Conservation (phyloP, 1,140 invertebrate genomes). For the Scaptomyza pallida region DNA sequence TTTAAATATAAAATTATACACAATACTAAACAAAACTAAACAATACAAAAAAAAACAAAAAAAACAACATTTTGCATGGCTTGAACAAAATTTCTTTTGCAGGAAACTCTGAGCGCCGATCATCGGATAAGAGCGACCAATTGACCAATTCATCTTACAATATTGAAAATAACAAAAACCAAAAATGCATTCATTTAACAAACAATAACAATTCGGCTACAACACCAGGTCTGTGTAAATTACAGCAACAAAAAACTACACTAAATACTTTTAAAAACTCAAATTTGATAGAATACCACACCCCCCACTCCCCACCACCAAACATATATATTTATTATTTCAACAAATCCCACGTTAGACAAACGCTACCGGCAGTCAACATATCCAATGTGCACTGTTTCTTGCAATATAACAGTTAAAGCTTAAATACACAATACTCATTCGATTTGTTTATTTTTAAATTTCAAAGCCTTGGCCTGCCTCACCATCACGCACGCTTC, state of each 20-base stretch:
- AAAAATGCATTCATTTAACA: slow-evolving; percentile 84
- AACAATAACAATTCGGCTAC: slow-evolving; percentile 84
- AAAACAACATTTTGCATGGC: slow-evolving; percentile 78
- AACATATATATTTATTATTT: neutral
- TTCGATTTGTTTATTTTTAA: slow-evolving; percentile 15
- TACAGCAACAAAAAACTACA: slow-evolving; percentile 58
- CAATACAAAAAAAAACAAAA: slow-evolving; percentile 31
- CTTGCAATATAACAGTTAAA: slow-evolving; percentile 1
- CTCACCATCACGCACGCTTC: slow-evolving; percentile 49
- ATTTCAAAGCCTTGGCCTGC: slow-evolving; percentile 43
- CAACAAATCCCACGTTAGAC: neutral
- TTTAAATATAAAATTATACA: slow-evolving; percentile 32
- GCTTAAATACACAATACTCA: slow-evolving; percentile 2
- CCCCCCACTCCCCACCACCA: no score
- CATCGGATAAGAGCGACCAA: slow-evolving; percentile 84
- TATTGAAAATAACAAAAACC: slow-evolving; percentile 84
- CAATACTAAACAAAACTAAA: slow-evolving; percentile 24
- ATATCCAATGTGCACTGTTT: slow-evolving; percentile 16
- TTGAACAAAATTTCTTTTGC: slow-evolving; percentile 84
- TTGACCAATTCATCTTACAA: slow-evolving; percentile 84
- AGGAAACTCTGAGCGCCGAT: slow-evolving; percentile 84
- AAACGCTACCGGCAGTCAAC: neutral
- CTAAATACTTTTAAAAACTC: slow-evolving; percentile 13
- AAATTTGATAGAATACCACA: slow-evolving; percentile 43
- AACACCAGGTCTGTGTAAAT: slow-evolving; percentile 84